Evolutionary conservation across 2,113 vertebrate species (phyloP).

Genomic region (Nansenia antarctica): DNA sequence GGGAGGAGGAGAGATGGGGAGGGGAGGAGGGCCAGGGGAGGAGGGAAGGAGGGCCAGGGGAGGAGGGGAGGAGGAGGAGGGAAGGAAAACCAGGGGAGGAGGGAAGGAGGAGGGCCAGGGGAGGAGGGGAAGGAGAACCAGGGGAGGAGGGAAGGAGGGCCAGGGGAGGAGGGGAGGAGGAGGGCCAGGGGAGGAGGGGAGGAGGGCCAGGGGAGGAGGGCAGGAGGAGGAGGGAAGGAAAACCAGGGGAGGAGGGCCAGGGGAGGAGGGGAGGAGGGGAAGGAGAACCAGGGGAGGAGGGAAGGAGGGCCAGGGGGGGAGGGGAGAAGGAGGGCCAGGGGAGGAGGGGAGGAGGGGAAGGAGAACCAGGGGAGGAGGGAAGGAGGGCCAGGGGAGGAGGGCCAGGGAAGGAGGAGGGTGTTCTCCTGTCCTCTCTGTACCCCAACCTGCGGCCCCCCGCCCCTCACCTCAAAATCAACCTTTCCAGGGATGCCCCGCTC

Average conservation of each 20-base stretch:
- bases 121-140: slow-evolving; percentile 21
- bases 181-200: too few relatives aligned
- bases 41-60: slow-evolving; percentile 59
- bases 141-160: too few relatives aligned
- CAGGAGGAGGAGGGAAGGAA: slow-evolving; percentile 16
- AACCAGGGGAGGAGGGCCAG: slow-evolving; percentile 55
- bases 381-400: slow-evolving; percentile 22
- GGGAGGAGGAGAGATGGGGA: slow-evolving; percentile 54
- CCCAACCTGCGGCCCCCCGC: slow-evolving; percentile 54
- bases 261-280: slow-evolving; percentile 26
- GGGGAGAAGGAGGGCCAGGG: slow-evolving; percentile 15
- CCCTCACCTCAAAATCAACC: slow-evolving; percentile 63
- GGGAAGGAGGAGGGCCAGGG: slow-evolving; percentile 60
- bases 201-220: slow-evolving; percentile 56
- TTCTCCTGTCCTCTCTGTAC: slow-evolving; percentile 37
- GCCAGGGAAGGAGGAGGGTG: too few relatives aligned
- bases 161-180: neutral
- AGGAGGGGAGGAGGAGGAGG: slow-evolving; percentile 20
- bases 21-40: slow-evolving; percentile 36
- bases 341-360: too few relatives aligned
- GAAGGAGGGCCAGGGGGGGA: slow-evolving; percentile 55
- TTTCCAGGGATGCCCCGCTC: too few relatives aligned
- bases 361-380: slow-evolving; percentile 51
- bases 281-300: too few relatives aligned
- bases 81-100: too few relatives aligned